Evolutionary conservation across 2,113 vertebrate genomes (phyloP).

Genomic region (Tyto alba): DNA sequence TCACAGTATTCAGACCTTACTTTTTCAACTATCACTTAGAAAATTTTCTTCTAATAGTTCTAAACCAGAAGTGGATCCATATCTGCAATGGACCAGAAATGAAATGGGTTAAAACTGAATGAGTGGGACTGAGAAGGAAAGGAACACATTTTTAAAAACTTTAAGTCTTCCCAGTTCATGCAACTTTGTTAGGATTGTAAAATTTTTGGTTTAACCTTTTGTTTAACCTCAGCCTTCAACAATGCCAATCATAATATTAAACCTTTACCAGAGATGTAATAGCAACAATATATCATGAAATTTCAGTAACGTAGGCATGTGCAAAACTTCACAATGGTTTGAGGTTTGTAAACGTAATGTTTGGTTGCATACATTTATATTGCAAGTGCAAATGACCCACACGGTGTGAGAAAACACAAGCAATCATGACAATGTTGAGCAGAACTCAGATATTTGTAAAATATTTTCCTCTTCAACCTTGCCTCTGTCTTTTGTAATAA

Average conservation of each 20-base stretch:
- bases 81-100: background rate
- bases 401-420: background rate
- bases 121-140: background rate
- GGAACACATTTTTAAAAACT: background rate
- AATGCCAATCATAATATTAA: background rate
- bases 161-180: background rate
- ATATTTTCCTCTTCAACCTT: background rate
- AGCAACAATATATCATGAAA: background rate
- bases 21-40: background rate
- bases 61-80: background rate
- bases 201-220: background rate
- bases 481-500: background rate
- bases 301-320: background rate
- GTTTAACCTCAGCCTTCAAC: background rate
- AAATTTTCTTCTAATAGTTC: background rate
- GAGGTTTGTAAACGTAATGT: background rate
- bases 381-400: background rate
- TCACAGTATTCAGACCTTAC: background rate
- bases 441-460: background rate
- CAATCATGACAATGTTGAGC: background rate
- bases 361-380: background rate
- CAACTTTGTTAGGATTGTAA: background rate
- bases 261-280: background rate
- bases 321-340: background rate
- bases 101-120: background rate